Evolutionary conservation across 1,140 invertebrate species (phyloP).

Genomic region (Nasonia giraulti): DNA sequence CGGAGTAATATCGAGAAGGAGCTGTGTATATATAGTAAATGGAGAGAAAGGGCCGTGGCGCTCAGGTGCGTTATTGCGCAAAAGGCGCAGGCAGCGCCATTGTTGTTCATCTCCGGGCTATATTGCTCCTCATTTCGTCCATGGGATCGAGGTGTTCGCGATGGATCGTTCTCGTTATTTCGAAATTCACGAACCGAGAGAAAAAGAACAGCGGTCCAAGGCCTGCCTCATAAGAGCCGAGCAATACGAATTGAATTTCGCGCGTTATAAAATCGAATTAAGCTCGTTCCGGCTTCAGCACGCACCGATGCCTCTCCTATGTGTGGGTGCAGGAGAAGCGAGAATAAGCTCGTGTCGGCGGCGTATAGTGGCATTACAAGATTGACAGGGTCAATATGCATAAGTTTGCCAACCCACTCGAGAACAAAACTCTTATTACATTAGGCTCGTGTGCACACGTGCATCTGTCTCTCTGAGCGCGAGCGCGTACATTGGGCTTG

Average conservation of each 20-base stretch:
- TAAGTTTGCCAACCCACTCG: slow-evolving; percentile 67
- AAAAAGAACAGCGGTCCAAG: background rate
- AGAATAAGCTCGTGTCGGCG: slow-evolving; percentile 32
- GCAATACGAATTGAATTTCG: slow-evolving; percentile 42
- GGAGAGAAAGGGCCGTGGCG: slow-evolving; percentile 39
- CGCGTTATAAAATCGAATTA: slow-evolving; percentile 42
- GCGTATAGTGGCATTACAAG: slow-evolving; percentile 61
- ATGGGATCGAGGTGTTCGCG: background rate
- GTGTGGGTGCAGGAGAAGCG: background rate
- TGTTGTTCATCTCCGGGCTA: slow-evolving; percentile 38
- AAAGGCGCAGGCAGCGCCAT: slow-evolving; percentile 44
- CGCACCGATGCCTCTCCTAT: no score
- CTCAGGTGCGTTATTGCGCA: slow-evolving; percentile 15
- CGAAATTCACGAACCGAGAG: no score
- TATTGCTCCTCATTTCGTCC: slow-evolving; percentile 26
- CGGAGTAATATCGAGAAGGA: slow-evolving; percentile 39
- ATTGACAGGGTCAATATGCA: slow-evolving; percentile 70
- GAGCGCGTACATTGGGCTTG: slow-evolving; percentile 40
- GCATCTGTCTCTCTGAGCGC: slow-evolving; percentile 54
- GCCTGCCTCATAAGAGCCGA: background rate
- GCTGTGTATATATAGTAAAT: background rate
- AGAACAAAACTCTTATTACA: slow-evolving; percentile 67
- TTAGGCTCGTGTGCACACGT: slow-evolving; percentile 57
- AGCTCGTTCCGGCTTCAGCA: background rate
- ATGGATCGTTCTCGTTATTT: background rate